A percentile compares a stretch with the other conserved stretches of the same genome.
Conservation (phyloP, 2,113 vertebrate genomes). For the Peromyscus maniculatus region DNA sequence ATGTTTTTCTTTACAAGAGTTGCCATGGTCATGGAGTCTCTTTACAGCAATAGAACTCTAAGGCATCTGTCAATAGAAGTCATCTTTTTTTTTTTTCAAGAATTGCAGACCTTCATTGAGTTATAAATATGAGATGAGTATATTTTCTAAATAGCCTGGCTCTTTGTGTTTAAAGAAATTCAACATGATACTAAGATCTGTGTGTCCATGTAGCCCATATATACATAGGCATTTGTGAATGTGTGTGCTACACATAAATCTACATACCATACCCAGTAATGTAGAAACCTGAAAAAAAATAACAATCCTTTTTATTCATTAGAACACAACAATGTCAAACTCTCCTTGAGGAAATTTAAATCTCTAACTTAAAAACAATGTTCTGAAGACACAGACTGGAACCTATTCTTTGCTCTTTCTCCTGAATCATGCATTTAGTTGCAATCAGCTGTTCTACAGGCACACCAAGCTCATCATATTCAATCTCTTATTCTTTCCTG, state of each 20-base stretch:
- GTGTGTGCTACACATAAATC: neutral
- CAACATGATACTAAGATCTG: neutral
- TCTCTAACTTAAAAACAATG: neutral
- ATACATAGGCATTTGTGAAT: neutral
- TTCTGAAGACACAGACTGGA: neutral
- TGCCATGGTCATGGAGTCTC: neutral
- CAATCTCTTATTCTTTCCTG: neutral
- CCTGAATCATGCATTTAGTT: neutral
- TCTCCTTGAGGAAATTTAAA: neutral
- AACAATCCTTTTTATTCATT: neutral
- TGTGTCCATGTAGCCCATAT: neutral
- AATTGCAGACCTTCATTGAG: neutral
- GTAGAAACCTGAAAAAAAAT: neutral
- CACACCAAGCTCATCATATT: neutral
- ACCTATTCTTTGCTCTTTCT: neutral
- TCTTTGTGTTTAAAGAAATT: neutral
- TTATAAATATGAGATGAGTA: neutral
- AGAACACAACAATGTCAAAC: neutral
- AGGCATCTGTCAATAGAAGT: neutral
- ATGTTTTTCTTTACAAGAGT: neutral
- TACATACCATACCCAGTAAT: neutral
- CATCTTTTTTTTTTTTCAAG: neutral
- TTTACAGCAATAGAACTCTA: neutral
- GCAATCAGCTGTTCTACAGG: neutral
- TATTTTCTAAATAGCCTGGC: neutral